Evolutionary conservation across 1,140 invertebrate species (phyloP).

Genomic region (Forficula auricularia): DNA sequence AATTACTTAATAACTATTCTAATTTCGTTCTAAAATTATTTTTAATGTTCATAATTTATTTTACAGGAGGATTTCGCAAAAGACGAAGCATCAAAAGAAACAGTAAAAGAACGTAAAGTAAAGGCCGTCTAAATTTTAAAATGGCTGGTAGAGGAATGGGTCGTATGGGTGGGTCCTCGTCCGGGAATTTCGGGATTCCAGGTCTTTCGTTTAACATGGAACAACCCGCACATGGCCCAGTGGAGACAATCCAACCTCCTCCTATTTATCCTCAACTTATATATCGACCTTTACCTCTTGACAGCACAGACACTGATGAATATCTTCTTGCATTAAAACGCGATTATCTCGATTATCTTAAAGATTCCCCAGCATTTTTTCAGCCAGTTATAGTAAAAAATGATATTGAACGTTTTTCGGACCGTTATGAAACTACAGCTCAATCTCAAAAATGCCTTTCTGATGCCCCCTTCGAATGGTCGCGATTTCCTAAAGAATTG

Average conservation of each 20-base stretch:
- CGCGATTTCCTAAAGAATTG: slow-evolving; percentile 34
- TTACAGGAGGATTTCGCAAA: slow-evolving; percentile 21
- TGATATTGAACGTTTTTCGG: slow-evolving; percentile 45
- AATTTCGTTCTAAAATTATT: too few species aligned
- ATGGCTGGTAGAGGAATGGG: slow-evolving; percentile 27
- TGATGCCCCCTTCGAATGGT: slow-evolving; percentile 33
- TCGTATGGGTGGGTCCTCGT: slow-evolving; percentile 22
- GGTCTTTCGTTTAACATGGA: slow-evolving; percentile 44
- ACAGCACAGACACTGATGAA: slow-evolving; percentile 10
- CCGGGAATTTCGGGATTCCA: slow-evolving; percentile 30
- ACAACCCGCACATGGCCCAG: slow-evolving; percentile 37
- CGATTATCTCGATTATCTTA: slow-evolving; percentile 36
- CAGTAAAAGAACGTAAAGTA: slow-evolving; percentile 15
- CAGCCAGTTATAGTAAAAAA: slow-evolving; percentile 29
- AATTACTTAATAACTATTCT: not conserved
- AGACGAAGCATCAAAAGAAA: slow-evolving; percentile 18
- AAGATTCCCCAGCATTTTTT: slow-evolving; percentile 32
- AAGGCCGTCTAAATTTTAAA: slow-evolving; percentile 9
- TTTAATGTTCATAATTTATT: slow-evolving; percentile 1
- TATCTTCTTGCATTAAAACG: slow-evolving; percentile 41
- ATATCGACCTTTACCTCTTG: slow-evolving; percentile 35
- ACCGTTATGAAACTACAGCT: slow-evolving; percentile 37
- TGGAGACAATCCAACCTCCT: slow-evolving; percentile 44
- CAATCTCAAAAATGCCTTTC: slow-evolving; percentile 24
- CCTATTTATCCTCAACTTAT: slow-evolving; percentile 43